Base-by-base conservation (phyloP, 1,140 invertebrate species). In the Camponotus floridanus region DNA sequence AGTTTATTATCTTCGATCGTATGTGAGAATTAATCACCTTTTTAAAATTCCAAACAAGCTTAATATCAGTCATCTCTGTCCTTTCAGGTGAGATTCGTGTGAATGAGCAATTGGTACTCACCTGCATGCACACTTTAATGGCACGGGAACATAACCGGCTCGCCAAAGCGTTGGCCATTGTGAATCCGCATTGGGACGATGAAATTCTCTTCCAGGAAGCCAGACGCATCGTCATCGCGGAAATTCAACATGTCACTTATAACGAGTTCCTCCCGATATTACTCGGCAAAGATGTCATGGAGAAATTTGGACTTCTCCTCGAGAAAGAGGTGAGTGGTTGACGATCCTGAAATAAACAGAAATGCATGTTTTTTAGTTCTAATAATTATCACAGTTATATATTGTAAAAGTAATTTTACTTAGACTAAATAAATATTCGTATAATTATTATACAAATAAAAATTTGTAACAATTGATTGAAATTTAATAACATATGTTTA, bases 151-250 rank as follows among this genome's bases (percentile, higher is more conserved):
- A 99, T 93, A 99, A 99, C 93, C 95, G 98, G 78, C 94, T 98
- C 2, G 98, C 98, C 0, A 96, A 96, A 71, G 97, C 95, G 33
- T 93, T 99, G 48, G 96, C 96, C 0, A 95, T 96, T 70, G 96
- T 99, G 11, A 99, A 99, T 95, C 98, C 98, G 2, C 98, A 99
- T 92, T 99, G 98, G 98, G 98, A 99, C 92, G 98, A 99, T 92
- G 98, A 99, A 95, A 98, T 97, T 0, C 92, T 99, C 0, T 99
- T 98, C 95, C 98, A 99, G 95, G 98, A 99, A 95, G 95, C 98
- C 0, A 96, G 98, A 86, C 96, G 98, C 62, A 98, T 99, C 90
- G 97, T 98, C 68, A 98, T 98, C 68, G 99, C 98, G 3, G 96
- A 98, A 93, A 97, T 98, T 70, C 98, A 99, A 94, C 98, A 99